phyloP scores from a whole-genome alignment of 2,797 vertebrate species.

The Acrossocheilus wenchowensis region DNA sequence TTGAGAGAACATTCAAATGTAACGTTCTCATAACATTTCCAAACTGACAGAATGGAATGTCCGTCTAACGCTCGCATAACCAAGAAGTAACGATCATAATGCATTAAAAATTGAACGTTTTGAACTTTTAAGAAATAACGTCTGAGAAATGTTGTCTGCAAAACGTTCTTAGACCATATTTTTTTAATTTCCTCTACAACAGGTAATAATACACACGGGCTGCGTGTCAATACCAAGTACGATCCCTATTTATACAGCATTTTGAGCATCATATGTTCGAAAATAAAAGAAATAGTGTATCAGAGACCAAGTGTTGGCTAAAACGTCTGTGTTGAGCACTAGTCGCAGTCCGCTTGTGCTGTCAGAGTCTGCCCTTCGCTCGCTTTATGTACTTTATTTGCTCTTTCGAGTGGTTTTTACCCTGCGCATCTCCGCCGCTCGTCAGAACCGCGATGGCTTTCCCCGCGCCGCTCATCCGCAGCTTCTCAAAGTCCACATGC shows the following conservation, averaged over 20 bases:
- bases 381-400: background rate
- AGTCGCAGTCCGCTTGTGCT: background rate
- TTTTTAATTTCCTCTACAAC: background rate
- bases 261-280: no score
- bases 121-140: background rate
- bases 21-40: background rate
- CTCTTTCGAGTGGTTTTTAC: conserved; percentile 65
- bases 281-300: background rate
- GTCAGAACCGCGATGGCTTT: conserved; percentile 92
- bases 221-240: background rate
- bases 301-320: background rate
- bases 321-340: background rate
- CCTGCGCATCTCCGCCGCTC: conserved; percentile 96
- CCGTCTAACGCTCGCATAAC: background rate
- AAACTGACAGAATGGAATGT: background rate
- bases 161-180: background rate
- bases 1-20: background rate
- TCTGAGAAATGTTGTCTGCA: no score
- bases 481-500: conserved; percentile 84
- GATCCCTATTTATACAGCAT: background rate
- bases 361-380: background rate
- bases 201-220: background rate
- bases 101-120: background rate
- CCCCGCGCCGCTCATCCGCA: conserved; percentile 88
- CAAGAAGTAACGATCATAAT: background rate